Conservation (phyloP, 2,888 invertebrate species). For the Autographa gamma region DNA sequence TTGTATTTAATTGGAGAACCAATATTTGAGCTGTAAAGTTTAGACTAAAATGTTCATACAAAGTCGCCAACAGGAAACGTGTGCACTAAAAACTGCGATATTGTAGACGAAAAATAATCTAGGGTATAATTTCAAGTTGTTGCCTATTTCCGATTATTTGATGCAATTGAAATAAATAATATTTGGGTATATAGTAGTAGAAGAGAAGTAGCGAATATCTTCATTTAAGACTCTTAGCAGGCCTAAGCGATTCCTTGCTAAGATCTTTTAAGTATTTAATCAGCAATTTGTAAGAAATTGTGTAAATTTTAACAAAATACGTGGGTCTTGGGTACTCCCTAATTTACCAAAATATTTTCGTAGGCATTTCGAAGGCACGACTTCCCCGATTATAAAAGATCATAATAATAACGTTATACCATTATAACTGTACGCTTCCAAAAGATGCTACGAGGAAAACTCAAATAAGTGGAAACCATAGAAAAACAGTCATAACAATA, state of each 20-base stretch:
- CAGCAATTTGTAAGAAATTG: background rate
- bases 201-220: no score
- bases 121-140: no score
- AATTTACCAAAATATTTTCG: background rate
- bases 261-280: background rate
- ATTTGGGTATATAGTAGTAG: no score
- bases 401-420: background rate
- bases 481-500: conserved; percentile 42
- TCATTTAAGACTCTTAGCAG: background rate
- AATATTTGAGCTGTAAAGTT: no score
- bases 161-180: no score
- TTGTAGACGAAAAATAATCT: no score
- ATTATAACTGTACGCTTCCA: background rate
- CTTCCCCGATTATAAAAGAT: background rate
- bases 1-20: no score
- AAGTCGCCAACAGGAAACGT: no score
- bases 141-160: no score
- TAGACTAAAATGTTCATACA: no score
- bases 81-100: no score
- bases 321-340: background rate
- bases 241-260: background rate
- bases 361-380: background rate
- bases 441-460: no score
- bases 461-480: background rate
- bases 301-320: background rate